phyloP scores from a whole-genome alignment of 2,113 vertebrate species.

The Macrotis lagotis region DNA sequence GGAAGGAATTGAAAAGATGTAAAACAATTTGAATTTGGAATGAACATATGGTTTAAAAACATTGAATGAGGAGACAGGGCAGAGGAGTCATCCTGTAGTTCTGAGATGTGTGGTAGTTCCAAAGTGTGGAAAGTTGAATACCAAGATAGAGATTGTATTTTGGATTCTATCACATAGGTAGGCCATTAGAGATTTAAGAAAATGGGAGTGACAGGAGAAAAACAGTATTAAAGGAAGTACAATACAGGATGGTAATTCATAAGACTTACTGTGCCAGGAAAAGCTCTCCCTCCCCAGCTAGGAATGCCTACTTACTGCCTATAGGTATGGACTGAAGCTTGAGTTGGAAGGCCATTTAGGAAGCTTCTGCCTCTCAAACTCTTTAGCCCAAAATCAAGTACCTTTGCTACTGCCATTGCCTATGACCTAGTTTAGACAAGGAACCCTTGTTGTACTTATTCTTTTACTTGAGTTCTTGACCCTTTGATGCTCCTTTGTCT shows the following conservation, averaged over 20 bases:
- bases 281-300: background rate
- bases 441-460: background rate
- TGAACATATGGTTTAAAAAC: background rate
- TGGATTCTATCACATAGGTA: background rate
- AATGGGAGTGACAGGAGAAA: background rate
- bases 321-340: background rate
- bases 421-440: background rate
- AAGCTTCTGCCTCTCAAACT: background rate
- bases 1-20: background rate
- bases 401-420: background rate
- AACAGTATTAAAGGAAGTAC: background rate
- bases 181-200: background rate
- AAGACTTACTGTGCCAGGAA: background rate
- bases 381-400: background rate
- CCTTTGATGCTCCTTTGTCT: background rate
- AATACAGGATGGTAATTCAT: background rate
- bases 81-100: background rate
- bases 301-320: background rate
- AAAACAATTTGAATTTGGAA: background rate
- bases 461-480: background rate
- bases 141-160: background rate
- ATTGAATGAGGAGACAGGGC: background rate
- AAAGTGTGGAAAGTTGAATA: background rate
- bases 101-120: background rate
- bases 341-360: background rate